Evolutionary conservation across 2,113 vertebrate genomes (phyloP).

Genomic region (Riparia riparia): DNA sequence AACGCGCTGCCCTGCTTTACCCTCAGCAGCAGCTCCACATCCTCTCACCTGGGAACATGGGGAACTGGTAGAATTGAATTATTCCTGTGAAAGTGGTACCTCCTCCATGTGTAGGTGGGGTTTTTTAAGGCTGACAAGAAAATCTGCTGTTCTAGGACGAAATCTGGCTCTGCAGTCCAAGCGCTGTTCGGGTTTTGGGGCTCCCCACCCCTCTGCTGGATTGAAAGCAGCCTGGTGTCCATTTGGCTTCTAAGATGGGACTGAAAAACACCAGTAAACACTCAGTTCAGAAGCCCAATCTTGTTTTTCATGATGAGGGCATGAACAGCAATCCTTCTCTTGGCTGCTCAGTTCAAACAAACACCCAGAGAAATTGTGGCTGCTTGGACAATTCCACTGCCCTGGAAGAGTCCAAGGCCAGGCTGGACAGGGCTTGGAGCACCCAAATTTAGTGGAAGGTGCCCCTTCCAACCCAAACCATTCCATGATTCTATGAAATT

Average conservation of each 20-base stretch:
- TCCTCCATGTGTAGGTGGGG: fast-evolving
- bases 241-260: neutral
- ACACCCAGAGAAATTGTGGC: neutral
- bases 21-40: neutral
- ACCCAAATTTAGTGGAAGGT: neutral
- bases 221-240: neutral
- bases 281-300: neutral
- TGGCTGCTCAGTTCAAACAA: neutral
- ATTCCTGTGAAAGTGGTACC: neutral
- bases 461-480: neutral
- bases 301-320: neutral
- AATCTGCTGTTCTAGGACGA: neutral
- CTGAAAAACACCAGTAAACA: neutral
- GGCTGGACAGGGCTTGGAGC: neutral
- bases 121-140: neutral
- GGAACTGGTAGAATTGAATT: neutral
- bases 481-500: fast-evolving
- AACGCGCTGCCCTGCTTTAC: neutral
- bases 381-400: neutral
- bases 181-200: neutral
- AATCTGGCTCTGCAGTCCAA: neutral
- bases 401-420: neutral
- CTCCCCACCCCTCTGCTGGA: neutral
- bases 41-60: neutral
- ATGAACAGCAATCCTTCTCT: neutral